Conservation (phyloP, 2,113 vertebrate species). For the Dicrurus megarhynchus region DNA sequence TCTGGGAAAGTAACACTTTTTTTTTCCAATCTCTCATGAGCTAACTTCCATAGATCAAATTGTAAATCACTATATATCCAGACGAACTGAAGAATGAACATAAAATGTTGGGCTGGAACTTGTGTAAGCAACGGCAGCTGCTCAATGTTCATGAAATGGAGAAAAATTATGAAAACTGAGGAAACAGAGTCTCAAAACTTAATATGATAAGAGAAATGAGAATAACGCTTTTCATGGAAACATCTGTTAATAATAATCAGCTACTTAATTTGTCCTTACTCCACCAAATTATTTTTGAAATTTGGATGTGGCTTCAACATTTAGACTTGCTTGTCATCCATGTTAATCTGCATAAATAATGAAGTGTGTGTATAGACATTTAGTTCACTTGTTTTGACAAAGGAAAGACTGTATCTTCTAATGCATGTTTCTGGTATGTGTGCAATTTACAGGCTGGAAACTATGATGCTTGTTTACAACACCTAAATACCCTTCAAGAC, state of each 20-base stretch:
- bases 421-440: neutral
- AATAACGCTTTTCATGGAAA: neutral
- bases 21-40: neutral
- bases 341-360: neutral
- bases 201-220: neutral
- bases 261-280: neutral
- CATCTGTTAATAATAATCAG: neutral
- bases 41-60: neutral
- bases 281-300: neutral
- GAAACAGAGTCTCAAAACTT: neutral
- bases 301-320: neutral
- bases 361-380: neutral
- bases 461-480: conserved; percentile 88
- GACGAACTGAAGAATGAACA: neutral
- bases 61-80: neutral
- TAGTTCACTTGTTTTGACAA: neutral
- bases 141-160: neutral
- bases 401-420: neutral
- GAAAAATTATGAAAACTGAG: neutral
- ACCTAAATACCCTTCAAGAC: conserved; percentile 88
- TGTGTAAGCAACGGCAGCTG: neutral
- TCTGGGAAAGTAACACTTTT: neutral
- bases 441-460: conserved; percentile 82
- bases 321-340: neutral
- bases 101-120: neutral